phyloP scores from a whole-genome alignment of 2,113 vertebrate species.

The Mirza zaza region DNA sequence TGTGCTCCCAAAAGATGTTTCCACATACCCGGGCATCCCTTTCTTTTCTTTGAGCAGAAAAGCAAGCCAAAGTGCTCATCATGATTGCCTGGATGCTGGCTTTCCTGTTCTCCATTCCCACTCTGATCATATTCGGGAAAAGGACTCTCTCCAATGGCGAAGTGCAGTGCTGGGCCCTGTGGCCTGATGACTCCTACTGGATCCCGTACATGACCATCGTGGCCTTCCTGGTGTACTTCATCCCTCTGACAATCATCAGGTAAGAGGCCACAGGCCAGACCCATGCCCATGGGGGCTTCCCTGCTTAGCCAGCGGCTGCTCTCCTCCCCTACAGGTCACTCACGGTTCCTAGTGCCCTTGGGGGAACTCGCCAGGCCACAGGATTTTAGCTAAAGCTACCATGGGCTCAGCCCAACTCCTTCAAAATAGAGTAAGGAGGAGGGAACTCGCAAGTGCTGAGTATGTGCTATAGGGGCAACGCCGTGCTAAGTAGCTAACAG shows the following conservation, averaged over 20 bases:
- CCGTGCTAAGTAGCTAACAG: neutral
- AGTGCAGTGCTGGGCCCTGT: constrained; percentile 88
- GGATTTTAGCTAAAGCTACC: neutral
- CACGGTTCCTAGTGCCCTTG: neutral
- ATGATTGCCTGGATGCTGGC: constrained; percentile 84
- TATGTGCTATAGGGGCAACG: rapidly evolving
- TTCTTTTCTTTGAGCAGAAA: constrained; percentile 82
- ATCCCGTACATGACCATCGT: constrained; percentile 87
- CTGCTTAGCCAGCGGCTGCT: neutral
- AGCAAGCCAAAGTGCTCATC: constrained; percentile 85
- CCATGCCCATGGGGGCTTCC: neutral
- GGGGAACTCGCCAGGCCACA: neutral
- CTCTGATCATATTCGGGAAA: constrained; percentile 87
- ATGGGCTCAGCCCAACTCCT: neutral
- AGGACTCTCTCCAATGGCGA: constrained; percentile 85
- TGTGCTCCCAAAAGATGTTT: neutral
- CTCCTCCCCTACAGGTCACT: neutral
- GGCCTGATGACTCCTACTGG: constrained; percentile 89
- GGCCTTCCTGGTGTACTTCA: constrained; percentile 88
- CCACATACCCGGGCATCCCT: constrained; percentile 1
- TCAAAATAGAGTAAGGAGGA: neutral
- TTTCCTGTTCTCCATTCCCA: constrained; percentile 88
- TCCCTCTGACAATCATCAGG: constrained; percentile 88
- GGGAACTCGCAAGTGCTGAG: neutral
- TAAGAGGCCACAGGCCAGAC: constrained; percentile 64